Conservation (phyloP, 1,140 invertebrate genomes). For the Drosophila pallidifrons region DNA sequence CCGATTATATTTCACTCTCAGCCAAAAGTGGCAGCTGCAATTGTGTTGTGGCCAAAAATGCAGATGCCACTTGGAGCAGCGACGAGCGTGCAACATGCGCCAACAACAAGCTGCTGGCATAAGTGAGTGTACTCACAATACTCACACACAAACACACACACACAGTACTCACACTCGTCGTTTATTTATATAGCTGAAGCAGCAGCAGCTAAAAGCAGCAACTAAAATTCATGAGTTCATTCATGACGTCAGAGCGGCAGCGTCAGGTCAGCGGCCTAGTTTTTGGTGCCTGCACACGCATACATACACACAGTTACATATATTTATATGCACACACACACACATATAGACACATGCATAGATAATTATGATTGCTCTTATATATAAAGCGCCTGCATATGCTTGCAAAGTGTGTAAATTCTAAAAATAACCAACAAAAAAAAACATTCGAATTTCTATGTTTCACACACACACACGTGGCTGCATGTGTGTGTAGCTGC, state of each 20-base stretch:
- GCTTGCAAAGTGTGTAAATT: conserved; percentile 45
- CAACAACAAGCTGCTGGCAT: background rate
- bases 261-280: conserved; percentile 84
- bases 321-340: conserved; percentile 23
- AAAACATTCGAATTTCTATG: conserved; percentile 65
- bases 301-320: conserved; percentile 19
- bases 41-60: conserved; percentile 28
- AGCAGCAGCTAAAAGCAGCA: conserved; percentile 15
- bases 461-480: conserved; percentile 16
- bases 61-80: conserved; percentile 37
- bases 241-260: conserved; percentile 80
- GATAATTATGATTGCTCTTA: conserved; percentile 19
- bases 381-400: conserved; percentile 14
- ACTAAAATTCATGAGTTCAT: conserved; percentile 76
- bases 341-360: conserved; percentile 3
- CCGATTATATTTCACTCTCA: conserved; percentile 31
- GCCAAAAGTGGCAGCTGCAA: conserved; percentile 6
- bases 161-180: conserved; percentile 21
- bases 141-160: background rate
- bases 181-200: conserved; percentile 50
- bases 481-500: conserved; percentile 1
- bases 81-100: conserved; percentile 40
- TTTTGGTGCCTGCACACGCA: conserved; percentile 44
- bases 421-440: conserved; percentile 68
- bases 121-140: background rate